Conservation (phyloP, 2,113 vertebrate genomes). For the Coptodon rendalli region DNA sequence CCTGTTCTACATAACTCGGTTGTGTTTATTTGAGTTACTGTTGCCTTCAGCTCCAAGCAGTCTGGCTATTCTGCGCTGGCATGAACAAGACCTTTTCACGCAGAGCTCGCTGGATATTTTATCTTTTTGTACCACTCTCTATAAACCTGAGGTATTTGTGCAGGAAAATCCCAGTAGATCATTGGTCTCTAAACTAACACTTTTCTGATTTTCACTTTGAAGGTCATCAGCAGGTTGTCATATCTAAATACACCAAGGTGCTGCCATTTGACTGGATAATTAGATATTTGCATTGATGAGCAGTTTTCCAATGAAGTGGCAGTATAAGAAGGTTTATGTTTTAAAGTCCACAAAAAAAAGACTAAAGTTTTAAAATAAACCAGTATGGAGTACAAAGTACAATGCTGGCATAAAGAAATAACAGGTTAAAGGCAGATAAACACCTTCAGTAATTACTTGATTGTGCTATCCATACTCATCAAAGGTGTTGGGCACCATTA, state of each 20-base stretch:
- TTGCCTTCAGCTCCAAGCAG: background rate
- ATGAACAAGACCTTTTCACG: rapidly evolving
- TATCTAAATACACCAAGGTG: background rate
- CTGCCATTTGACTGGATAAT: background rate
- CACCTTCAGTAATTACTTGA: background rate
- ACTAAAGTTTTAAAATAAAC: background rate
- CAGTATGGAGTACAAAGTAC: background rate
- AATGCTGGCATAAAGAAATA: background rate
- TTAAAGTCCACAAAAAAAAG: background rate
- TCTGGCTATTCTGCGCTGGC: rapidly evolving
- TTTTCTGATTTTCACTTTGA: background rate
- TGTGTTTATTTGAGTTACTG: background rate
- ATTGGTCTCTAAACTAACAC: background rate
- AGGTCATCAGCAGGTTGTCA: background rate
- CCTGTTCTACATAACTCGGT: rapidly evolving
- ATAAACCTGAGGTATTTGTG: rapidly evolving
- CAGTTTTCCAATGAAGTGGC: background rate
- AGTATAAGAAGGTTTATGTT: background rate
- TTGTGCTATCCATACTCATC: background rate
- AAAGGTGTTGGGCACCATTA: background rate
- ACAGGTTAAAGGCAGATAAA: background rate
- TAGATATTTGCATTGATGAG: background rate
- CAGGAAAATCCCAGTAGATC: background rate
- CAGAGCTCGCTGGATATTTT: background rate
- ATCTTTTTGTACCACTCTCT: background rate